phyloP scores from a whole-genome alignment of 2,797 vertebrate genomes.

The Naso thynnoides region DNA sequence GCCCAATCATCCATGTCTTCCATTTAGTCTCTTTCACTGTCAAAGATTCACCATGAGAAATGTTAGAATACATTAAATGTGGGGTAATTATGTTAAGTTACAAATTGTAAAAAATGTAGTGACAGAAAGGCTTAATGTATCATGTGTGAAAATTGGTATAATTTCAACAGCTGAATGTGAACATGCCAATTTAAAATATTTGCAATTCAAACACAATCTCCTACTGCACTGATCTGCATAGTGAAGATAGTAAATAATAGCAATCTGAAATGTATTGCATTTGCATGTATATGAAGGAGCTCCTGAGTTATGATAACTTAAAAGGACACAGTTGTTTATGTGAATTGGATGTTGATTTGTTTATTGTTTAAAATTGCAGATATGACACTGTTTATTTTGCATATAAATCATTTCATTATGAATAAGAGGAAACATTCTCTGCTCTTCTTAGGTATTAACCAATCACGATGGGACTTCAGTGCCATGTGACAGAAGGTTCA shows the following conservation, averaged over 20 bases:
- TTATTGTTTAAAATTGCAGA: constrained; percentile 7
- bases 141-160: constrained; percentile 4
- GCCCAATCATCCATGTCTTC: constrained; percentile 26
- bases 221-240: background rate
- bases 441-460: constrained; percentile 78
- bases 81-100: background rate
- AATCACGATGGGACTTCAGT: constrained; percentile 17
- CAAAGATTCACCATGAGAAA: background rate
- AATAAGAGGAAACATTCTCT: constrained; percentile 47
- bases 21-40: constrained; percentile 1
- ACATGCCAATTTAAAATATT: constrained; percentile 1
- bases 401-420: constrained; percentile 5
- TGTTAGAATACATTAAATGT: background rate
- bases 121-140: constrained; percentile 1
- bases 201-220: background rate
- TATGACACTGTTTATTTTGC: background rate
- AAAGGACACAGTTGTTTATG: constrained; percentile 23
- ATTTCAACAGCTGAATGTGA: background rate
- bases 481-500: constrained; percentile 32
- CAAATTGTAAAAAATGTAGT: background rate
- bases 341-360: constrained; percentile 1
- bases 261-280: background rate
- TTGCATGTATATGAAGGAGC: constrained; percentile 45
- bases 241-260: background rate
- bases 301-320: background rate